Evolutionary conservation across 1,140 invertebrate genomes (phyloP), one percentile per base, ranked within the genome.

Genomic region (Anoplolepis gracilipes): DNA sequence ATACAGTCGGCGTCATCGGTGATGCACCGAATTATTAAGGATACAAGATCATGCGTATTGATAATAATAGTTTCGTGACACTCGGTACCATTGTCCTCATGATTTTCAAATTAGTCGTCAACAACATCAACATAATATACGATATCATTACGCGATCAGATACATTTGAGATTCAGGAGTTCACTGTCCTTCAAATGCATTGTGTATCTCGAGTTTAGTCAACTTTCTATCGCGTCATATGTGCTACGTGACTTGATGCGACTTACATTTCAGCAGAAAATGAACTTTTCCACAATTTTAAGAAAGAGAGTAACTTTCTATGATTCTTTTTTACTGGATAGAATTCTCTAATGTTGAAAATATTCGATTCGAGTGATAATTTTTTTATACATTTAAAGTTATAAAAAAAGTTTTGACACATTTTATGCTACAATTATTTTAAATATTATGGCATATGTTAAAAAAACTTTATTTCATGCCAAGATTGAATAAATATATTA

Each of bases 51-150:
- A 42, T 36, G 19, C 33, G 10, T 25, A 19, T 19, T 42, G 65
- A 81, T 72, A 72, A 81, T 81, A 81, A 81, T 81, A 81, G 62
- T 67, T 33, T 53, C 76, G 16, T 36, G 76, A 69, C 46, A n/a
- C 76, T 53, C 46, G 61, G 28, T 78, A 46, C 33, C 53, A 13
- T 81, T 53, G 61, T 19, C 16, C 30, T 67, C 76, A 67, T 78
- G 16, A 69, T 81, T 81, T 81, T 69, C 33, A 36, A 70, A 81
- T 81, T 65, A 70, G 33, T 16, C 49, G 49, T 10, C 30, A 53
- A 28, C 49, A 13, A 42, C 4, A 11, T 72, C 36, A 33, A 2
- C 8, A 8, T 70, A 30, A 42, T 36, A 25, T 36, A 33, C 46
- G 28, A 49, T 64, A 61, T 16, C 4, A 69, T 75, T 75, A 28